A percentile compares a stretch with the other conserved stretches of the same genome.
phyloP scores from a whole-genome alignment of 2,113 vertebrate species.

The Arvicanthis niloticus region DNA sequence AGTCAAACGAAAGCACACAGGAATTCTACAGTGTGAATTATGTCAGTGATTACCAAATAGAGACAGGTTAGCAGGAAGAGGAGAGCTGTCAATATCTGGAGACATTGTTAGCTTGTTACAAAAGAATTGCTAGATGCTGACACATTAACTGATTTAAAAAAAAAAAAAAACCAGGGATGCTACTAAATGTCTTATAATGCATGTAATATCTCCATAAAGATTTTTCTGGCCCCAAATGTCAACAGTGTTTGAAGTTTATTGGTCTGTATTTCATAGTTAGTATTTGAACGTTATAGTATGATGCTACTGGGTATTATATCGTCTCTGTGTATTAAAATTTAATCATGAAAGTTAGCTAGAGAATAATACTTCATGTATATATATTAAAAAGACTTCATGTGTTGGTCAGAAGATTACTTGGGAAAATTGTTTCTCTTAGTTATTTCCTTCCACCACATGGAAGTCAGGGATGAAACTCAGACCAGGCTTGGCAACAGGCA shows the following conservation, averaged over 20 bases:
- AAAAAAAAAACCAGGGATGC: no score
- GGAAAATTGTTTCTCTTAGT: not conserved
- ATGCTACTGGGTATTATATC: not conserved
- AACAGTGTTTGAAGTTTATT: not conserved
- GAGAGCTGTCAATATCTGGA: not conserved
- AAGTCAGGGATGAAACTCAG: not conserved
- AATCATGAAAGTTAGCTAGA: not conserved
- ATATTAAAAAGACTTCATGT: not conserved
- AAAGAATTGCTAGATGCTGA: not conserved
- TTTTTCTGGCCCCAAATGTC: not conserved
- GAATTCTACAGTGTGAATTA: not conserved
- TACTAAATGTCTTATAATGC: not conserved
- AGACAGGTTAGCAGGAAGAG: not conserved
- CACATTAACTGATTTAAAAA: no score
- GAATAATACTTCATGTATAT: not conserved
- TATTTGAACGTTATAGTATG: not conserved
- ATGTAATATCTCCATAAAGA: not conserved
- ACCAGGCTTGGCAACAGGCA: not conserved
- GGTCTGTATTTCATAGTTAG: not conserved
- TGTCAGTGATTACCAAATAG: not conserved
- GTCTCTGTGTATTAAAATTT: constrained; percentile 25
- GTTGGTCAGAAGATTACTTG: not conserved
- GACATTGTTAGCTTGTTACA: not conserved
- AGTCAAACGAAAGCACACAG: not conserved
- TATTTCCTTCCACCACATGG: not conserved